Evolutionary conservation across 2,888 invertebrate species (phyloP).

Genomic region (Coleophora deauratella): DNA sequence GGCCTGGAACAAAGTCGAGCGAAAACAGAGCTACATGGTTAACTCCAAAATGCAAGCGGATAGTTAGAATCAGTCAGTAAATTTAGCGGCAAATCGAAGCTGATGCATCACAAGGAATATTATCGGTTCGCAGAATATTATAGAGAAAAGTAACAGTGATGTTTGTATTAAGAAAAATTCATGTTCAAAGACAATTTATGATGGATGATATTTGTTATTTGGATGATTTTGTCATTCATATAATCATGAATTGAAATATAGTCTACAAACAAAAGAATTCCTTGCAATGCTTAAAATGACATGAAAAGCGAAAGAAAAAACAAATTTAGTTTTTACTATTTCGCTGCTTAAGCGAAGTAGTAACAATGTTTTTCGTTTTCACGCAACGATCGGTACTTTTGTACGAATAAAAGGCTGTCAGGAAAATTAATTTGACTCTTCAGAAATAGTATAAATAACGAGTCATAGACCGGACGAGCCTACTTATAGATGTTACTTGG

Average conservation of each 20-base stretch:
- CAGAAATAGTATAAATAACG: too few species aligned
- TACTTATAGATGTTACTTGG: conserved; percentile 59
- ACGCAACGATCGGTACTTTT: too few species aligned
- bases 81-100: conserved; percentile 47
- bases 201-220: background rate
- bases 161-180: background rate
- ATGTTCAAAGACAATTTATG: background rate
- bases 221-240: too few species aligned
- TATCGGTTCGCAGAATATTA: conserved; percentile 24
- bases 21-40: conserved; percentile 69
- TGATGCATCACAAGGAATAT: conserved; percentile 61
- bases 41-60: conserved; percentile 64
- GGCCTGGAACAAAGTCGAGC: conserved; percentile 75
- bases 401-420: too few species aligned
- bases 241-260: conserved; percentile 12
- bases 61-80: conserved; percentile 48
- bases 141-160: background rate
- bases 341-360: conserved; percentile 9
- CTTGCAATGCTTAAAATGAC: conserved; percentile 57
- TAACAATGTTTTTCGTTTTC: too few species aligned
- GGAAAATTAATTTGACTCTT: conserved; percentile 11
- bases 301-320: conserved; percentile 47
- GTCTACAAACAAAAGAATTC: conserved; percentile 37
- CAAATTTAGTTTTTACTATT: conserved; percentile 31
- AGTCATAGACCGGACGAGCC: conserved; percentile 35